Conservation (phyloP, 1,140 invertebrate species). For the Drosophila santomea region DNA sequence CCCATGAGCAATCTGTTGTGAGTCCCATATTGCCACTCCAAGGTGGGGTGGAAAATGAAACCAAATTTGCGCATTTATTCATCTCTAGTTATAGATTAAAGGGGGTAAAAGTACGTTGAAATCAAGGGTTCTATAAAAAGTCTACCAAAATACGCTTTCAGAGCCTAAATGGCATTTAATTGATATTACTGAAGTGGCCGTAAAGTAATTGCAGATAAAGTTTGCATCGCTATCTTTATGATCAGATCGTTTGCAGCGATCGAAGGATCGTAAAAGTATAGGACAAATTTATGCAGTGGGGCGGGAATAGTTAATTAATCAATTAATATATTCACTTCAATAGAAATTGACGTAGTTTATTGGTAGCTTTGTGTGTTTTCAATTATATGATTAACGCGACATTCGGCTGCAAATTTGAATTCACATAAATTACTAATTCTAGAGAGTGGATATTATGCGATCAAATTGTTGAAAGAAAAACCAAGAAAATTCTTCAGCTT, state of each 20-base stretch:
- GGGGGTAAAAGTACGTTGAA: slow-evolving; percentile 1
- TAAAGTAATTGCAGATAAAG: slow-evolving; percentile 41
- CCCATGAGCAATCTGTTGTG: slow-evolving; percentile 7
- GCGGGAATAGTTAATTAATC: slow-evolving; percentile 18
- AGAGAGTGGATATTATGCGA: not conserved
- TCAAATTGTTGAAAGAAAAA: no score
- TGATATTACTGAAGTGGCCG: slow-evolving; percentile 21
- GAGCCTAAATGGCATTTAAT: slow-evolving; percentile 19
- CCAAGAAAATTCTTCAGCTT: not conserved
- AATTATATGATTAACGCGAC: slow-evolving; percentile 35
- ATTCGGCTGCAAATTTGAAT: slow-evolving; percentile 10
- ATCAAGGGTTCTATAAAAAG: slow-evolving; percentile 33
- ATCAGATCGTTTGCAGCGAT: slow-evolving; percentile 8
- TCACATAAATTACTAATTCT: slow-evolving; percentile 26
- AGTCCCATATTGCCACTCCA: slow-evolving; percentile 2
- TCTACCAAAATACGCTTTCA: slow-evolving; percentile 39
- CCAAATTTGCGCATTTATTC: slow-evolving; percentile 1
- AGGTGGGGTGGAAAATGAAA: not conserved
- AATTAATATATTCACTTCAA: slow-evolving; percentile 21
- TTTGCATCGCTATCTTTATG: slow-evolving; percentile 32
- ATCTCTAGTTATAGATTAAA: slow-evolving; percentile 2
- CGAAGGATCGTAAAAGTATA: not conserved
- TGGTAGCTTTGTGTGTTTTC: slow-evolving; percentile 28
- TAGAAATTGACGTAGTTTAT: slow-evolving; percentile 49
- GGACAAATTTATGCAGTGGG: not conserved